Percentiles rank a stretch among this genome's conserved stretches.
Evolutionary conservation across 1,140 invertebrate genomes (phyloP).

Genomic region (Brachionus sp.): DNA sequence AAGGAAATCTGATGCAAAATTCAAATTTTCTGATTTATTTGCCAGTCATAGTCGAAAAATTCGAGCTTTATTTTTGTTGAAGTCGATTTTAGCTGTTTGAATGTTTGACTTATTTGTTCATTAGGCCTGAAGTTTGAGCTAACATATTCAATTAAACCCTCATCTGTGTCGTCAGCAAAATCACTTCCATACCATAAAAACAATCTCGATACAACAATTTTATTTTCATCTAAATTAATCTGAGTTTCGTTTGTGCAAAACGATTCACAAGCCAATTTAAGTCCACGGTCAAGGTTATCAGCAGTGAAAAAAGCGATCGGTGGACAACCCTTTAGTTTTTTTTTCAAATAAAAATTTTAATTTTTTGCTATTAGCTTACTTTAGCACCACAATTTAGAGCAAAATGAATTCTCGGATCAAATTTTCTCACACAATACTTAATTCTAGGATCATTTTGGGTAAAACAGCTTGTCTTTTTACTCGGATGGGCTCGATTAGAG

Average conservation of each 20-base stretch:
- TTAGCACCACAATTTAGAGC: conserved; percentile 60
- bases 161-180: background rate
- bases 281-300: background rate
- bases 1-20: no score
- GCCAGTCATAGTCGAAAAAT: conserved; percentile 2
- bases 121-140: background rate
- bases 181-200: conserved; percentile 39
- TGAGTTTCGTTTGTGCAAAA: conserved; percentile 36
- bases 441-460: conserved; percentile 52
- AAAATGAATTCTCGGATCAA: conserved; percentile 61
- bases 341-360: background rate
- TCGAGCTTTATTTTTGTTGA: background rate
- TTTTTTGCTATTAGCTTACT: conserved; percentile 48
- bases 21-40: conserved; percentile 1
- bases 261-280: background rate
- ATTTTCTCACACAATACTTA: conserved; percentile 51
- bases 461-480: conserved; percentile 54
- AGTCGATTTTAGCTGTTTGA: background rate
- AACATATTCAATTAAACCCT: background rate
- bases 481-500: conserved; percentile 58
- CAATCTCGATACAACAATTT: conserved; percentile 22
- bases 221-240: background rate
- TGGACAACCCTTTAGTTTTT: conserved; percentile 1
- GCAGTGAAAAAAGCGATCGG: background rate
- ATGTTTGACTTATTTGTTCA: background rate